Evolutionary conservation across 2,797 vertebrate genomes (phyloP).

Genomic region (Acipenser oxyrinchus): DNA sequence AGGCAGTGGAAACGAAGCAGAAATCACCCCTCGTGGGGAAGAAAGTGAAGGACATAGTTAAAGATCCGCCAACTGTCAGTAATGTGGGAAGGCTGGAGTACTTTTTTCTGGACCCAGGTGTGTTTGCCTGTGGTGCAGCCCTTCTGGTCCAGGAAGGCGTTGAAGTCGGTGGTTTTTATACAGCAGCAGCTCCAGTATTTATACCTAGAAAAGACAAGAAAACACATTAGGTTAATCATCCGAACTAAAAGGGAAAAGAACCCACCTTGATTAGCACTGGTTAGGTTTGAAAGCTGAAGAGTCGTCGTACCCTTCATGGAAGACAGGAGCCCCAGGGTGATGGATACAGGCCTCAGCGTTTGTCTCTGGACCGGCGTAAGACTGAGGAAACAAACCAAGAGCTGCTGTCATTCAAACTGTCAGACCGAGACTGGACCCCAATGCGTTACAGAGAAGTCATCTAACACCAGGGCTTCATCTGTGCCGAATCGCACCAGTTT

Average conservation of each 20-base stretch:
- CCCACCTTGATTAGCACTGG: no score
- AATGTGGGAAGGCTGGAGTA: slow-evolving; percentile 24
- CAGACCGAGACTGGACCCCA: no score
- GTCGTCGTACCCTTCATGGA: slow-evolving; percentile 82
- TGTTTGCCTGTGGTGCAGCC: slow-evolving; percentile 78
- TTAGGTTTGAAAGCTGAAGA: no score
- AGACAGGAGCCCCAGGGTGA: slow-evolving; percentile 80
- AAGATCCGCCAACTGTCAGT: no score
- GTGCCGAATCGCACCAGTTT: no score
- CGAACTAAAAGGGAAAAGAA: no score
- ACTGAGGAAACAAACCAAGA: slow-evolving; percentile 44
- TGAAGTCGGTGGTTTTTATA: slow-evolving; percentile 80
- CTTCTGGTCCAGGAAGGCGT: slow-evolving; percentile 80
- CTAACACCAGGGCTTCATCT: no score
- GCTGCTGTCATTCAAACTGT: background rate
- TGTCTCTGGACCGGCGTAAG: slow-evolving; percentile 65
- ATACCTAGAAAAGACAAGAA: slow-evolving; percentile 53
- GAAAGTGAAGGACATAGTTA: no score
- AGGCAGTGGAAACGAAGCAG: no score
- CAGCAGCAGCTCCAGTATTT: slow-evolving; percentile 96
- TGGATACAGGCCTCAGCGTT: slow-evolving; percentile 66
- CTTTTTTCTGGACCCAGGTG: slow-evolving; percentile 70
- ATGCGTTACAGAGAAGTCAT: no score
- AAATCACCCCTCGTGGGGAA: no score
- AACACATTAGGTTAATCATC: background rate